Percentiles rank a stretch among this genome's conserved stretches.
phyloP scores from a whole-genome alignment of 2,113 vertebrate genomes.

The Sialia sialis region DNA sequence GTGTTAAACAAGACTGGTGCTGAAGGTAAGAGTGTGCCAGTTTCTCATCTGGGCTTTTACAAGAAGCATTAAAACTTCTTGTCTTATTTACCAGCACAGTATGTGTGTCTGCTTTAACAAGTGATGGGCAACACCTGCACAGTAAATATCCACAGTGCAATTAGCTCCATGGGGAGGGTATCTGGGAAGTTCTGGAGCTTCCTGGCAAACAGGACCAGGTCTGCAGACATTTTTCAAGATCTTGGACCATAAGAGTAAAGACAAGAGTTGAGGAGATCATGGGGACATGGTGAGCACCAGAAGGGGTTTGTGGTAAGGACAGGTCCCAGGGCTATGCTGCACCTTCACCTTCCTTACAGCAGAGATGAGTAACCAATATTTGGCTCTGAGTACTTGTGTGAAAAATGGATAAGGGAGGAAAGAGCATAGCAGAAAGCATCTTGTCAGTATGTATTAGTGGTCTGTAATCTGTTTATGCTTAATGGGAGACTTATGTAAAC shows the following conservation, averaged over 20 bases:
- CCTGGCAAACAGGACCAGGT: neutral
- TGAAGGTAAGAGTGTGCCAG: neutral
- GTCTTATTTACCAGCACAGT: neutral
- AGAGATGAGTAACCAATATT: neutral
- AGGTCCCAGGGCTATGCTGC: neutral
- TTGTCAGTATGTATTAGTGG: neutral
- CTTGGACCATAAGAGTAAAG: neutral
- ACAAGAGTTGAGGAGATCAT: fast-evolving
- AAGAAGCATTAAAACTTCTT: neutral
- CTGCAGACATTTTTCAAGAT: neutral
- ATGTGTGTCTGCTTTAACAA: neutral
- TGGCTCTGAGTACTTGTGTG: neutral
- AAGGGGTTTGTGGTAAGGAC: neutral
- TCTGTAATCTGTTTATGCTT: neutral
- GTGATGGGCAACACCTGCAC: neutral
- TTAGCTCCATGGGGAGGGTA: neutral
- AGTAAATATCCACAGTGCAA: neutral
- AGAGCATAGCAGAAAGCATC: neutral
- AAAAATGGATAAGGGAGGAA: neutral
- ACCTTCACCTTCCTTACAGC: neutral
- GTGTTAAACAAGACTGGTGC: neutral
- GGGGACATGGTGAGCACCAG: neutral
- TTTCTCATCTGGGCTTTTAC: neutral
- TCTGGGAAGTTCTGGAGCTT: neutral
- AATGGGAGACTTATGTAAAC: neutral